A percentile compares a stretch with the other conserved stretches of the same genome.
Evolutionary conservation across 64 coral and sea anemone species (phyloP).

Genomic region (Pocillopora damicornis): DNA sequence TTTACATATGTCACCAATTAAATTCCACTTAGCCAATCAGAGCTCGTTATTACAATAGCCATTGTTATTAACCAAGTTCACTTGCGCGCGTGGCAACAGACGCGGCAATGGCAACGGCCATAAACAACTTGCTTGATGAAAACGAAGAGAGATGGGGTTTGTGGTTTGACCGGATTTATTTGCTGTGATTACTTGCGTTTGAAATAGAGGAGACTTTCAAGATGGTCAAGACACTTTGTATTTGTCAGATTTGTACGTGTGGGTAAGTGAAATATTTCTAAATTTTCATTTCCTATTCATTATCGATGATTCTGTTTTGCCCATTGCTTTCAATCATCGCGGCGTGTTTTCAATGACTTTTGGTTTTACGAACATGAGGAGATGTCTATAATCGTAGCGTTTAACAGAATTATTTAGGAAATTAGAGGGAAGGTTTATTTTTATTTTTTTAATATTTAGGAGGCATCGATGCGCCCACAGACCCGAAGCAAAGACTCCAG

Average conservation of each 20-base stretch:
- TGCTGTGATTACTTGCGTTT: constrained; percentile 3
- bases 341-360: neutral
- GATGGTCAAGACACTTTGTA: constrained; percentile 85
- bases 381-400: neutral
- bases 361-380: constrained; percentile 4
- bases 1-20: neutral
- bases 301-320: neutral
- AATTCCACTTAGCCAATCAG: constrained; percentile 31
- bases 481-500: constrained; percentile 54
- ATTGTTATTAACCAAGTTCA: constrained; percentile 60
- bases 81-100: constrained; percentile 79
- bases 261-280: constrained; percentile 65
- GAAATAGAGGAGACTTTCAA: neutral
- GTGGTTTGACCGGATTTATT: constrained; percentile 6
- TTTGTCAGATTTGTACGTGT: constrained; percentile 99
- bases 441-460: constrained; percentile 45
- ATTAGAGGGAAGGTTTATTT: neutral
- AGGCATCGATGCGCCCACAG: constrained; percentile 95
- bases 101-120: constrained; percentile 56
- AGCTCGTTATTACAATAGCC: constrained; percentile 15
- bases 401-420: neutral
- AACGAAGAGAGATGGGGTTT: neutral
- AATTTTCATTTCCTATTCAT: too few relatives aligned
- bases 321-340: constrained; percentile 17
- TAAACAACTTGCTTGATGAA: constrained; percentile 50